Conservation (phyloP, 2,888 invertebrate genomes). For the Campaea margaritaria region DNA sequence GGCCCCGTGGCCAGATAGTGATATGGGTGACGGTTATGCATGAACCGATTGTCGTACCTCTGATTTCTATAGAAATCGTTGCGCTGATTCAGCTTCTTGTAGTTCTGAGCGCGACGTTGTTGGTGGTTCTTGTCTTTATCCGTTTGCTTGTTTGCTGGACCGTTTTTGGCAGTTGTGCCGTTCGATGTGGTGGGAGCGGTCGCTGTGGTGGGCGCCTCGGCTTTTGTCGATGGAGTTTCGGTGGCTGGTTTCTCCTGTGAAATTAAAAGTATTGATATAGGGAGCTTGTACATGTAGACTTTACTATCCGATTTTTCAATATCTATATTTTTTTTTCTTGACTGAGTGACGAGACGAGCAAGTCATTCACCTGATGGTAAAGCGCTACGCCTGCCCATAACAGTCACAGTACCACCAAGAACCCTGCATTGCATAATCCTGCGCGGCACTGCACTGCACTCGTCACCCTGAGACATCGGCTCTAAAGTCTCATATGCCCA, state of each 20-base stretch:
- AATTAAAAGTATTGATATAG: no score
- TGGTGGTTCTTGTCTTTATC: slow-evolving; percentile 69
- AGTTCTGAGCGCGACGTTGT: slow-evolving; percentile 69
- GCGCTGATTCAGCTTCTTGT: slow-evolving; percentile 68
- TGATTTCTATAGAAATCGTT: slow-evolving; percentile 76
- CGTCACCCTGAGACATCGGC: no score
- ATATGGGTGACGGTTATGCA: slow-evolving; percentile 74
- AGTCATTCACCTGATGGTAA: no score
- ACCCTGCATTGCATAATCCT: no score
- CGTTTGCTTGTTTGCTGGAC: slow-evolving; percentile 47
- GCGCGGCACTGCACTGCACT: no score
- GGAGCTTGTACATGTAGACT: no score
- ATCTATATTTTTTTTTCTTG: no score
- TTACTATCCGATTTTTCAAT: no score
- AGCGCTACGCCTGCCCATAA: no score
- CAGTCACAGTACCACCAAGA: no score
- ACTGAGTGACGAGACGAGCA: no score
- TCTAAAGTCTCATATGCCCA: no score
- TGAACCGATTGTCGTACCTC: slow-evolving; percentile 75
- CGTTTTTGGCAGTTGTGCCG: slow-evolving; percentile 43
- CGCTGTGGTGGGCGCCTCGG: slow-evolving; percentile 36
- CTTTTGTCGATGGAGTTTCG: slow-evolving; percentile 53
- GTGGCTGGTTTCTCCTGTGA: slow-evolving; percentile 63
- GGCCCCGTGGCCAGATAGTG: slow-evolving; percentile 80
- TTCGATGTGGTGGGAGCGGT: slow-evolving; percentile 4